Evolutionary conservation across 2,113 vertebrate genomes (phyloP).

Genomic region (Cettia cetti): DNA sequence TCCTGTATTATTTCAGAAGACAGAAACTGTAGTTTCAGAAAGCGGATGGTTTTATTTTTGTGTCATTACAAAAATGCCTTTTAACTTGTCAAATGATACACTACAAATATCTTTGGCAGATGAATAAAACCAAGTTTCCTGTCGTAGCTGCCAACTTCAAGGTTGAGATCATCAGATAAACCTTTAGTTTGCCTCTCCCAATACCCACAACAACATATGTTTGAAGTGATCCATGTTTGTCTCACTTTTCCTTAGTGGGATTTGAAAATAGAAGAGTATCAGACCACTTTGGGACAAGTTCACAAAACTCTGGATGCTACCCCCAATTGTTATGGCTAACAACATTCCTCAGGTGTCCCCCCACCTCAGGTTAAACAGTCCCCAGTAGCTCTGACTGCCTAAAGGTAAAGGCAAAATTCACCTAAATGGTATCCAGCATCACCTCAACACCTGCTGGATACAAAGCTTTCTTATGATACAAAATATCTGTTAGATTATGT

Average conservation of each 20-base stretch:
- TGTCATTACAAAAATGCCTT: conserved; percentile 50
- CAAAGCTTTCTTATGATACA: background rate
- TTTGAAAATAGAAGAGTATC: background rate
- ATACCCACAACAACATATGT: conserved; percentile 23
- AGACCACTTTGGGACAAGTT: background rate
- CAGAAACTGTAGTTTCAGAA: conserved; percentile 5
- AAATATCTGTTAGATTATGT: background rate
- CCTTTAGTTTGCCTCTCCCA: conserved; percentile 41
- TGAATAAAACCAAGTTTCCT: conserved; percentile 52
- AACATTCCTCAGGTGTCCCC: background rate
- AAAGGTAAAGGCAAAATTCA: background rate
- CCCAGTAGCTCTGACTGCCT: background rate
- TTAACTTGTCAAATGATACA: conserved; percentile 28
- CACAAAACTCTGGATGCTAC: background rate
- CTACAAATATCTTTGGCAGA: conserved; percentile 53
- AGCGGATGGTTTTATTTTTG: conserved; percentile 48
- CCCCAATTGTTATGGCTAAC: background rate
- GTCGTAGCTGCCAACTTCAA: conserved; percentile 51
- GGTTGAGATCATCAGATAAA: conserved; percentile 59
- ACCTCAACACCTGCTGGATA: background rate
- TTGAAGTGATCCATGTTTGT: background rate
- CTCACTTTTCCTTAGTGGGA: conserved; percentile 1
- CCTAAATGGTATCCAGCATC: background rate
- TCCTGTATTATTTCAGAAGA: background rate
- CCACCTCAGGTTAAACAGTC: background rate